phyloP scores from a whole-genome alignment of 2,888 invertebrate genomes.

The Leucoma salicis region DNA sequence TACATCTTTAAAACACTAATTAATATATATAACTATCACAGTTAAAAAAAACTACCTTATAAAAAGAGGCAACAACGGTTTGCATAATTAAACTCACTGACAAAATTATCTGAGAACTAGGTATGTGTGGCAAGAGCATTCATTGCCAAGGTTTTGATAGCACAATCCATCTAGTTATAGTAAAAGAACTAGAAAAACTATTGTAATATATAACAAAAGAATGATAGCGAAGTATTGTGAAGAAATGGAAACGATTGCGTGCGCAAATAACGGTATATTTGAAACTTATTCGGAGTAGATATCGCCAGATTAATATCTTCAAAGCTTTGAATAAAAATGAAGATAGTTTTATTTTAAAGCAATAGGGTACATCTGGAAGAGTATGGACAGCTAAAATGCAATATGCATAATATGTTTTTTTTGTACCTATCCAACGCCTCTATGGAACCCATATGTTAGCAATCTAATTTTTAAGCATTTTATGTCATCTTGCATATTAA shows the following conservation, averaged over 20 bases:
- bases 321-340: too few relatives aligned
- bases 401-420: too few relatives aligned
- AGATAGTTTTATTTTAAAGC: too few relatives aligned
- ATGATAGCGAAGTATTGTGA: conserved; percentile 53
- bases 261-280: conserved; percentile 42
- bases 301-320: too few relatives aligned
- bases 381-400: too few relatives aligned
- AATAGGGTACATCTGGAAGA: too few relatives aligned
- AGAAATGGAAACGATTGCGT: conserved; percentile 49
- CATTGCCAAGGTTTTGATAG: conserved; percentile 54
- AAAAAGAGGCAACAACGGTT: conserved; percentile 30
- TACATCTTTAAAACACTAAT: not conserved
- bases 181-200: conserved; percentile 56
- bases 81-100: conserved; percentile 26
- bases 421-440: too few relatives aligned
- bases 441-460: too few relatives aligned
- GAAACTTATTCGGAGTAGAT: conserved; percentile 29
- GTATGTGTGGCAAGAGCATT: conserved; percentile 35
- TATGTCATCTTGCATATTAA: too few relatives aligned
- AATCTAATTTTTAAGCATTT: too few relatives aligned
- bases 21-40: conserved; percentile 28
- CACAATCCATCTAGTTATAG: conserved; percentile 41
- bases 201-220: conserved; percentile 64
- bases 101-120: conserved; percentile 41
- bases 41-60: conserved; percentile 26